Evolutionary conservation across 1,140 invertebrate genomes (phyloP), one percentile per base, ranked within the genome.

Genomic region (Cotesia vestalis): DNA sequence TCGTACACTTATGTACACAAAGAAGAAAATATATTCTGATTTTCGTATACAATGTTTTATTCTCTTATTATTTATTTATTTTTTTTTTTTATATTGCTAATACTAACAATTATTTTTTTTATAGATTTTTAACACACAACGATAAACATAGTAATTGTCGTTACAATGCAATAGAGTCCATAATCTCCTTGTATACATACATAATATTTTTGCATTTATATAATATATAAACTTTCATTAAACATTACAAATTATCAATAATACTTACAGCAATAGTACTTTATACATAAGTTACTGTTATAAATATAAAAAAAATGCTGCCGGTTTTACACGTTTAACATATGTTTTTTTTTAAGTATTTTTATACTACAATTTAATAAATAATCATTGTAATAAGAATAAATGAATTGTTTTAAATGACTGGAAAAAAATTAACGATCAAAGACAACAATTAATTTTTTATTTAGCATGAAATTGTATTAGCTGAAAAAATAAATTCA

Each of bases 1-100:
- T 57, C 38, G 27, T 75, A 55, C 62, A 66, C 38, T 27, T 14
- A 68, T 66, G 72, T 66, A 78, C 74, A 78, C 74, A 67, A 12
- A 73, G 62, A 76, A 75, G 34, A 77, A 60, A 74, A 78, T 69
- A 75, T 66, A 73, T 72, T 62, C 55, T 69, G 64, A 68, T 73
- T 73, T 62, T 53, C 5, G n/a, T 72, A 70, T 27, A 27, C 27
- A 27, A 27, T 27, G 27, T 27, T 27, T 27, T 27, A 27, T 27
- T 76, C 73, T 69, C 61, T 64, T 40, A 61, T 66, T 20, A 63
- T 61, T 35, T 71, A 64, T 64, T 66, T 71, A 35, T 46, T 72
- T 70, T 71, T 66, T 71, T 35, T 66, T 68, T 51, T 27, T 38
- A 17, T 57, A 57, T 53, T 46, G 34, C 17, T 4, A 5, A 12